Base-by-base conservation (phyloP, 2,797 vertebrate species). In the Sarcophilus harrisii region DNA sequence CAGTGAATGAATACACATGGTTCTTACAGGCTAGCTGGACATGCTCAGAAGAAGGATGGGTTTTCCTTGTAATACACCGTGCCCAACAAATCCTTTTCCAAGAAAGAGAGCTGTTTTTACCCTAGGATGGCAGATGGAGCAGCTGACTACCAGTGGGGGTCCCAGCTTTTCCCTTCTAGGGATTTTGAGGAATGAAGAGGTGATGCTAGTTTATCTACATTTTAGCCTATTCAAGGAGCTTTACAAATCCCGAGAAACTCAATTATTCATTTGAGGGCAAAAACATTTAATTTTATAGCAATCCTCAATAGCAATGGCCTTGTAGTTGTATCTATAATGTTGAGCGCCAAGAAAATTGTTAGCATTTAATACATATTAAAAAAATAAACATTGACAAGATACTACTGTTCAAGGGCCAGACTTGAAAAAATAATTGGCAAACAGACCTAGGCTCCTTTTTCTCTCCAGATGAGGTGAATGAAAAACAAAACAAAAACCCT, bases 71-170 rank as follows among this genome's bases (percentile, higher is more conserved):
- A 87, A 10, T 87, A 45, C 73, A 49, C 38, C 87, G 38, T 87
- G 90, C 97, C 92, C 91, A 57, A 94, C 97, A 97, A 97, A 96
- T 97, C 92, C 97, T 97, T 97, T 98, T 98, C 96, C 95, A 98
- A 97, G 97, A 98, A 98, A 96, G 94, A 49, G 54, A 97, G 96
- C 97, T 98, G 97, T 97, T 97, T 93, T 95, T 96, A 94, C 93
- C 96, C 60, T 87, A 96, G 94, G 93, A 95, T 95, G 93, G 95
- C 98, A 98, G 97, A 98, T 98, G 98, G 97, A 96, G 38, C 95
- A 97, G 97, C 95, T 98, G 96, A 97, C 96, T 92, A 97, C 94
- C 95, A 92, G 97, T 96, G 57, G 97, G 98, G 96, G 94, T 90
- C 92, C 97, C 94, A 94, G 90, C 94, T 95, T 93, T 96, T 57